Evolutionary conservation across 2,113 vertebrate species (phyloP), one percentile per base, ranked within the genome.

Genomic region (Empidonax traillii): DNA sequence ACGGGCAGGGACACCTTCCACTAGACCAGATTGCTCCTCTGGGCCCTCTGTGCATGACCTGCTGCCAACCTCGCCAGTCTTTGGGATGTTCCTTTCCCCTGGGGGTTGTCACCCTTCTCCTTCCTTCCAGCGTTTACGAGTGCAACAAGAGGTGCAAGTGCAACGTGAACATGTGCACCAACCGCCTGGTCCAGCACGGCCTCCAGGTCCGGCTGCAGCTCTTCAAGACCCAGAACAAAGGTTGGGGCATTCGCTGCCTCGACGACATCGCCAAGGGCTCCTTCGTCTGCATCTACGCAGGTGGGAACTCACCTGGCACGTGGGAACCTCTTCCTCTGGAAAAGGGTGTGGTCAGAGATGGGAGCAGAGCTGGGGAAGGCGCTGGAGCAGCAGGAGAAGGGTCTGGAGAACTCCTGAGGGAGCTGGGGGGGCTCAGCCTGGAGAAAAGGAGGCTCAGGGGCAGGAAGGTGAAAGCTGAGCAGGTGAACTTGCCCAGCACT

Each of bases 161-260:
- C 94, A 99, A 98, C 73, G 6, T 75, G 21, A 98, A 98, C 96
- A 99, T 99, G 99, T 99, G 99, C 97, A 99, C 98, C 53, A 99
- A 99, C 89, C 98, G 99, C 8, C 74, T 99, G 98, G 99, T 99
- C 8, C 99, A 99, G 67, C 99, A 99, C 1, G 99, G 99, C 39
- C 98, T 99, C 16, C 99, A 99, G 83, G 99, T 99, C 61, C 97
- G 99, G 1, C 99, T 99, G n/a, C 99, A 99, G 97, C 98, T 99
- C 15, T 99, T 99, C 97, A 99, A 99, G 97, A 99, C 99, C 0
- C 99, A 99, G 97, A 99, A 99, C 98, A 99, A 99, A 87, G 99
- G 99, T 37, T 99, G 99, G 99, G 99, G 99, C 63, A 99, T 99
- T 82, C 99, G 99, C 74, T 99, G 99, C 97, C 97, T 99, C 28